Base-by-base conservation (phyloP, 2,797 vertebrate genomes). In the Nannoperca australis region DNA sequence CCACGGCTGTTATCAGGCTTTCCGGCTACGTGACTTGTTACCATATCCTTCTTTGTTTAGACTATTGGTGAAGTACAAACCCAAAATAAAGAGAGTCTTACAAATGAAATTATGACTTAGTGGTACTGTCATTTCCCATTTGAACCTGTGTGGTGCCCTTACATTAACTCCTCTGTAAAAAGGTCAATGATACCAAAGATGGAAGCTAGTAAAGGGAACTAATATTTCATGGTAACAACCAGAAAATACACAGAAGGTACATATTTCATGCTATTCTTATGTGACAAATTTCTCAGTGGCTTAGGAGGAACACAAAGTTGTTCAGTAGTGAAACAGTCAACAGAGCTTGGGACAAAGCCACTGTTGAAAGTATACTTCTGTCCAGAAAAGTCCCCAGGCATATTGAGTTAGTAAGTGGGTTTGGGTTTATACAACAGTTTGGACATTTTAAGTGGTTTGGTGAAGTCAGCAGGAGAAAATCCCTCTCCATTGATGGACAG, bases 21-120 rank as follows among this genome's bases (percentile, higher is more conserved):
- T 89, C 86, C 89, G 91, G 86, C 82, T 90, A 90, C 79, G 75
- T 91, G 90, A 91, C 86, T 88, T 91, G 83, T 86, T 81, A 85
- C 68, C 34, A 69, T n/a, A 24, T 78, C 45, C 27, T 27, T 75
- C 65, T 86, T 85, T 90, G 79, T 91, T 73, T 67, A 76, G 72
- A 14, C 74, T 69, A 53, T 85, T 77, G 13, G 54, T 78, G 14
- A 87, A 76, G 67, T 44, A 70, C 67, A 79, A 84, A 75, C 38
- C 53, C 7, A 40, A 86, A 85, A 67, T 14, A 13, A 81, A 70
- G 38, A 76, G 2, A 14, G 30, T 76, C 79, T 84, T 73, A 66
- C 62, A 60, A 54, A 42, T 51, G 4, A 64, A 61, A 76, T 78
- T 47, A 67, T 49, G 58, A 70, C 60, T 51, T 32, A 49, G 24